Conservation (phyloP, 2,113 vertebrate species). For the Cavia aperea region DNA sequence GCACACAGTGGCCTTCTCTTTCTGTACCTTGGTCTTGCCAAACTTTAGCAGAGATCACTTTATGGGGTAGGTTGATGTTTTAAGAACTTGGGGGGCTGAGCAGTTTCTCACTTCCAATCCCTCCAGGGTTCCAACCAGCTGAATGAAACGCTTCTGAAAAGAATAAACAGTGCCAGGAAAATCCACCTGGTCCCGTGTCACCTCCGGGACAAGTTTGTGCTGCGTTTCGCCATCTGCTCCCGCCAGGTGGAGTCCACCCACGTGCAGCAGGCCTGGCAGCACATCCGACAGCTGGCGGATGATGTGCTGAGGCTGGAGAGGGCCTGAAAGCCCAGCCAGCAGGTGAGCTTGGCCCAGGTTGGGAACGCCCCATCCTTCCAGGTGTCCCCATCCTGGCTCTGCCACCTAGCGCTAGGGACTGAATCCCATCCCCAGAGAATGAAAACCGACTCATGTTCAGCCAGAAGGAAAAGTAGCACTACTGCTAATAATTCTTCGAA, state of each 20-base stretch:
- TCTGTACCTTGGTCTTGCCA: fast-evolving
- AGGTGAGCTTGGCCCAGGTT: background rate
- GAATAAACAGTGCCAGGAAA: constrained; percentile 81
- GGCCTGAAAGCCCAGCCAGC: constrained; percentile 49
- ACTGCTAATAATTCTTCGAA: fast-evolving
- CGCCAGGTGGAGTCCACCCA: constrained; percentile 82
- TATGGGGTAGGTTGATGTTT: fast-evolving
- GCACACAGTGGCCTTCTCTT: fast-evolving
- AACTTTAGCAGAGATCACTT: background rate
- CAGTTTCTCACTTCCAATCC: background rate
- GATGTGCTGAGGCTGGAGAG: constrained; percentile 74
- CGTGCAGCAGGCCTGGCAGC: constrained; percentile 85
- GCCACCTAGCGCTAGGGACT: background rate
- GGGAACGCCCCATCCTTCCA: background rate
- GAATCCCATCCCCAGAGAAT: fast-evolving
- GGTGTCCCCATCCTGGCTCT: background rate
- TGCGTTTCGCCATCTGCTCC: constrained; percentile 89
- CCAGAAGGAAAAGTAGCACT: background rate
- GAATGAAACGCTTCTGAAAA: constrained; percentile 87
- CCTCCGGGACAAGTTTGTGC: constrained; percentile 84
- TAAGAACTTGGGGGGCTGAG: background rate
- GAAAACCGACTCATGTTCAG: fast-evolving
- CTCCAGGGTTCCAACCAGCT: constrained; percentile 85
- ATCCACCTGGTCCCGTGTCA: constrained; percentile 93
- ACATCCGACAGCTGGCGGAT: constrained; percentile 82